Evolutionary conservation across 2,797 vertebrate species (phyloP).

Genomic region (Setipinna tenuifilis): DNA sequence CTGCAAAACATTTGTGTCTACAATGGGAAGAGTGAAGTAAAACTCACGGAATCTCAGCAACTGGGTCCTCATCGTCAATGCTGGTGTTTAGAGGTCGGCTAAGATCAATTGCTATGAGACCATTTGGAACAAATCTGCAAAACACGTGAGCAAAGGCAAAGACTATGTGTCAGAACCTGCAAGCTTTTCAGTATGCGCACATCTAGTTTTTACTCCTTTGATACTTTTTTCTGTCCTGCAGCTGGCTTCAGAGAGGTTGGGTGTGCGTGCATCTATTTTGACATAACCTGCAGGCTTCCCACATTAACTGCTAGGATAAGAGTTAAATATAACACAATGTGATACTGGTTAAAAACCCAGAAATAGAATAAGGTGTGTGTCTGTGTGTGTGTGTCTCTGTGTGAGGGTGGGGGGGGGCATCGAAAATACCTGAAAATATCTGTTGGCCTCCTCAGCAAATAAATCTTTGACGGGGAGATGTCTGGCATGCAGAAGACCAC

Average conservation of each 20-base stretch:
- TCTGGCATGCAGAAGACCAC: slow-evolving; percentile 91
- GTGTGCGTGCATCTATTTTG: too few species aligned
- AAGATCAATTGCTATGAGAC: slow-evolving; percentile 84
- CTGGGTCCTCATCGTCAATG: slow-evolving; percentile 68
- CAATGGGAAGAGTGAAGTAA: neutral
- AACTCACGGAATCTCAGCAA: slow-evolving; percentile 78
- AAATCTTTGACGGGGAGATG: slow-evolving; percentile 83
- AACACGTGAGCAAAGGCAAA: slow-evolving; percentile 5
- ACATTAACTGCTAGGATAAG: neutral
- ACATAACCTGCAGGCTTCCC: neutral
- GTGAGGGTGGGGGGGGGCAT: neutral
- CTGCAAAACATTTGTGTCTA: neutral
- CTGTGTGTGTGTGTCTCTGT: neutral
- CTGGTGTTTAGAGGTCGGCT: slow-evolving; percentile 77
- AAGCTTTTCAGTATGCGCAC: too few species aligned
- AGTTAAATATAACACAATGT: too few species aligned
- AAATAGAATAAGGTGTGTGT: neutral
- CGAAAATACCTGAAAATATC: slow-evolving; percentile 85
- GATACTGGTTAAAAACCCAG: neutral
- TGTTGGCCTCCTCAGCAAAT: slow-evolving; percentile 86
- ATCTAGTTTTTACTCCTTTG: too few species aligned
- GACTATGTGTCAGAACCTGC: neutral
- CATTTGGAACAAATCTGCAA: slow-evolving; percentile 78
- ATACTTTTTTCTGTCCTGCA: too few species aligned
- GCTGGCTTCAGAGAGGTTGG: too few species aligned